Percentiles rank a stretch among this genome's conserved stretches.
Conservation (phyloP, 2,797 vertebrate genomes). For the Pseudochirops cupreus region DNA sequence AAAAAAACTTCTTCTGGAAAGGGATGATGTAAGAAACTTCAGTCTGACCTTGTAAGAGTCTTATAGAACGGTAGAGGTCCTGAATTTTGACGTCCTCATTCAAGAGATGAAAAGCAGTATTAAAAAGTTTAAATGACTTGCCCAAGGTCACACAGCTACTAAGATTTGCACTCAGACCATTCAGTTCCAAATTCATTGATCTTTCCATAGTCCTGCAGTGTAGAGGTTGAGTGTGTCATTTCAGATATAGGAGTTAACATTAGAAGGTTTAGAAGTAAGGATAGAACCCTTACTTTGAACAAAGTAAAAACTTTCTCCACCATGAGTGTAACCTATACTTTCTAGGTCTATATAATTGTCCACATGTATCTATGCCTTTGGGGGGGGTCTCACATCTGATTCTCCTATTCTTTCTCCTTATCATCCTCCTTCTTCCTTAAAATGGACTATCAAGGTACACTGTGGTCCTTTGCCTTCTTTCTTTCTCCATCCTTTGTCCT, state of each 20-base stretch:
- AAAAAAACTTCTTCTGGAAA: not conserved
- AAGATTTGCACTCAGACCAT: not conserved
- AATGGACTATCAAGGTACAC: constrained; percentile 50
- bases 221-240: not conserved
- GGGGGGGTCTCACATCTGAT: not conserved
- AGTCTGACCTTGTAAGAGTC: not conserved
- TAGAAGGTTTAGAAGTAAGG: not conserved
- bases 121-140: not conserved
- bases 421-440: constrained; percentile 75
- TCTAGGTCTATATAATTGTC: not conserved
- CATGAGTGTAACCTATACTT: not conserved
- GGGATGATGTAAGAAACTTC: not conserved
- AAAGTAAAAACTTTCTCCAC: not conserved
- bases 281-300: not conserved
- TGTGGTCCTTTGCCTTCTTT: constrained; percentile 47
- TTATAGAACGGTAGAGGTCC: not conserved
- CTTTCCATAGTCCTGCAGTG: not conserved
- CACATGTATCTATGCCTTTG: not conserved
- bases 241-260: not conserved
- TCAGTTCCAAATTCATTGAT: not conserved
- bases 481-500: constrained; percentile 53
- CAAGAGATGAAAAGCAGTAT: not conserved
- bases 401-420: constrained; percentile 7
- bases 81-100: not conserved
- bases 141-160: not conserved